A percentile compares a stretch with the other conserved stretches of the same genome.
Conservation (phyloP, 2,888 invertebrate genomes). For the Pterobdella sp. region DNA sequence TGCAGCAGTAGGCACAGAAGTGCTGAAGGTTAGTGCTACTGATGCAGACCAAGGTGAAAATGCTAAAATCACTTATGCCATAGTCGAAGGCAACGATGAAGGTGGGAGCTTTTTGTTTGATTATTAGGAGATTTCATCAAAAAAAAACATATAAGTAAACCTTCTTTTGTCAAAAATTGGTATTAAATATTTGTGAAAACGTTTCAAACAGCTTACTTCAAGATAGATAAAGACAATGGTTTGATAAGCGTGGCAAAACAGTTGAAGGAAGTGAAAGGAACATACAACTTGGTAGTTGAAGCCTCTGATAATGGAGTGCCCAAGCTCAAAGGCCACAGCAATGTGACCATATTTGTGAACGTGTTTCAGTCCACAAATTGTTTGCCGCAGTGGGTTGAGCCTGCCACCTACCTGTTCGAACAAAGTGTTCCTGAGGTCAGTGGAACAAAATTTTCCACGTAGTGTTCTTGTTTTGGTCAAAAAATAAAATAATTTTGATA, state of each 20-base stretch:
- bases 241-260: not conserved
- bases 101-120: conserved; percentile 43
- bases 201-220: not conserved
- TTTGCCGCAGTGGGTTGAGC: not conserved
- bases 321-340: not conserved
- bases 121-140: not conserved
- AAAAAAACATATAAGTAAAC: too few species aligned
- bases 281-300: not conserved
- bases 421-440: not conserved
- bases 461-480: too few species aligned
- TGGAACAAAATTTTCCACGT: too few species aligned
- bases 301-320: not conserved
- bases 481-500: too few species aligned
- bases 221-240: not conserved
- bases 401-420: not conserved
- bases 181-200: not conserved
- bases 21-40: conserved; percentile 70
- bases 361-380: not conserved
- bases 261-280: not conserved
- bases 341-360: not conserved
- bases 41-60: conserved; percentile 73
- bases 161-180: too few species aligned
- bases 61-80: conserved; percentile 68
- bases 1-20: conserved; percentile 65
- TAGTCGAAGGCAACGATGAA: conserved; percentile 61